These are phyloP conservation scores for Chymomyza costata DNA, from an alignment of 1,140 invertebrate genomes.

Conservation along the genomic window DNA sequence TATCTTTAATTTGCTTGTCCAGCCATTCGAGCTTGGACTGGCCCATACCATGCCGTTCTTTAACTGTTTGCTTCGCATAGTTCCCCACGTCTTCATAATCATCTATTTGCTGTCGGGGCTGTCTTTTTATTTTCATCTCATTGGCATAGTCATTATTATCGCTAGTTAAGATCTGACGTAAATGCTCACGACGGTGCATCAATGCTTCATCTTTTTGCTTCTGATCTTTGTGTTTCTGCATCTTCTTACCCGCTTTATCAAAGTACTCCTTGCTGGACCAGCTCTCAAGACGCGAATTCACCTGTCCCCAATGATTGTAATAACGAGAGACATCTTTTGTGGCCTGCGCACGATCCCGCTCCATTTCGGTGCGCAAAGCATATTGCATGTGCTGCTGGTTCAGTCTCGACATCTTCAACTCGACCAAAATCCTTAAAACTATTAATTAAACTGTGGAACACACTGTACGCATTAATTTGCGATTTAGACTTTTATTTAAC, in stretches of 20 bases:
- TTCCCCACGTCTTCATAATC: too few relatives aligned
- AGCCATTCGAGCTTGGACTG: constrained; percentile 75
- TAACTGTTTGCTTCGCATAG: constrained; percentile 57
- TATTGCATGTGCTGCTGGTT: constrained; percentile 22
- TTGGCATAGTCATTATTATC: constrained; percentile 74
- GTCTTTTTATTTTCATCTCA: constrained; percentile 60
- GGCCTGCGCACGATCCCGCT: constrained; percentile 21
- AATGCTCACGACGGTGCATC: constrained; percentile 73
- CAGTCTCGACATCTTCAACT: neutral
- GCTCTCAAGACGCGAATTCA: constrained; percentile 50
- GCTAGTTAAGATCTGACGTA: constrained; percentile 76
- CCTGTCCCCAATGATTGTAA: constrained; percentile 39
- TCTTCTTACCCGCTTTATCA: constrained; percentile 60
- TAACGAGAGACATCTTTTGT: constrained; percentile 27
- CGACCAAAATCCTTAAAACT: too few relatives aligned
- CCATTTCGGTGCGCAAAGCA: constrained; percentile 26
- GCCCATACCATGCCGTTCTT: constrained; percentile 34
- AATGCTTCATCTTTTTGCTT: constrained; percentile 74
- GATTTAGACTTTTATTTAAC: too few relatives aligned
- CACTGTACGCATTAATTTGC: too few relatives aligned
- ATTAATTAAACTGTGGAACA: too few relatives aligned
- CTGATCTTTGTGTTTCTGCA: constrained; percentile 59
- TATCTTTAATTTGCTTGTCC: constrained; percentile 73
- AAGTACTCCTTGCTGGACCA: constrained; percentile 76
- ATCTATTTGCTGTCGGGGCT: constrained; percentile 28